Evolutionary conservation across 2,888 invertebrate genomes (phyloP).

Genomic region (Litoditis marina): DNA sequence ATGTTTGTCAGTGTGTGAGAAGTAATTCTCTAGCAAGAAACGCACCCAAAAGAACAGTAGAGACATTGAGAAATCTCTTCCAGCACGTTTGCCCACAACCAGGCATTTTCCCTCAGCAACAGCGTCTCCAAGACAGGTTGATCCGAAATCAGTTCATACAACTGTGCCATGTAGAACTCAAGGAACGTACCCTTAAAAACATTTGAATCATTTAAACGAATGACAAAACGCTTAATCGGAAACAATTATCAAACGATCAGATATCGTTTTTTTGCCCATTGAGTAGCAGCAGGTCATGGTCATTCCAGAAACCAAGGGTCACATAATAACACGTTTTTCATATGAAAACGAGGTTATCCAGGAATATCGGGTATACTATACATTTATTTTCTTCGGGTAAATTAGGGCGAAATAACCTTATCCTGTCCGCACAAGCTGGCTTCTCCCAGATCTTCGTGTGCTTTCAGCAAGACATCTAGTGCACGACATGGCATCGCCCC

Average conservation of each 20-base stretch:
- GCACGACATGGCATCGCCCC: slow-evolving; percentile 29
- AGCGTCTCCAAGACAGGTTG: slow-evolving; percentile 15
- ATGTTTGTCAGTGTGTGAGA: no score
- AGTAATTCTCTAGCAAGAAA: background rate
- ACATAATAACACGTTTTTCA: no score
- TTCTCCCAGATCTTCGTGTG: slow-evolving; percentile 34
- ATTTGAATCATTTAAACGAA: no score
- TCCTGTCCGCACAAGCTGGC: slow-evolving; percentile 25
- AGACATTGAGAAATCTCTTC: slow-evolving; percentile 31
- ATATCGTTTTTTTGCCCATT: no score
- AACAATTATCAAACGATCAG: no score
- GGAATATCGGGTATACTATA: no score
- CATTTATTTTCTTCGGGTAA: no score
- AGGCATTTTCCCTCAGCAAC: slow-evolving; percentile 25
- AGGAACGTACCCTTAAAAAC: slow-evolving; percentile 30
- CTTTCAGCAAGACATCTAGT: slow-evolving; percentile 32
- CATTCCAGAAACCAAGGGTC: no score
- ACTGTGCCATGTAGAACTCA: slow-evolving; percentile 17
- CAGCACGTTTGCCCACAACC: slow-evolving; percentile 32
- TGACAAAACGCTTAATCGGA: no score
- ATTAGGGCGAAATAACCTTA: slow-evolving; percentile 17
- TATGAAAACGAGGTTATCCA: no score
- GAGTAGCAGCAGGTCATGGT: no score
- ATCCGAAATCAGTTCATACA: slow-evolving; percentile 17
- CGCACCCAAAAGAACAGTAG: slow-evolving; percentile 30